Percentiles rank a stretch among this genome's conserved stretches.
These are phyloP conservation scores for Abscondita cerata DNA, from an alignment of 2,888 invertebrate species.

Conservation along the genomic window DNA sequence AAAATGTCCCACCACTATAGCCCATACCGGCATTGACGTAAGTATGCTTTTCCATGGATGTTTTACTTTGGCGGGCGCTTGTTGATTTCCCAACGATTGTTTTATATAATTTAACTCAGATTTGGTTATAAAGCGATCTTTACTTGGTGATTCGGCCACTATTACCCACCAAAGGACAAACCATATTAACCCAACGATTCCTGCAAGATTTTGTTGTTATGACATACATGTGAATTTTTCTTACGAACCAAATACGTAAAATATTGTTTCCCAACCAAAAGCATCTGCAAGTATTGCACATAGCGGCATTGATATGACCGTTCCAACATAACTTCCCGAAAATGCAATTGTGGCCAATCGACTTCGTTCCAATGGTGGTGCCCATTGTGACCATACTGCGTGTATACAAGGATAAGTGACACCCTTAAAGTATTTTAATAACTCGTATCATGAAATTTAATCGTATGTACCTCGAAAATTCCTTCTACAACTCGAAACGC, in stretches of 20 bases:
- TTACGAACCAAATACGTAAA: conserved; percentile 61
- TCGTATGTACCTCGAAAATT: background rate
- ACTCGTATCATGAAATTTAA: background rate
- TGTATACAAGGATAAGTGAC: conserved; percentile 83
- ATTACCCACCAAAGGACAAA: conserved; percentile 73
- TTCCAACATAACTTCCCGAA: conserved; percentile 86
- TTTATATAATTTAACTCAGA: conserved; percentile 78
- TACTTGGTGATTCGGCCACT: conserved; percentile 76
- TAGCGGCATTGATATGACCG: conserved; percentile 81
- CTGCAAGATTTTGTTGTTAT: conserved; percentile 59
- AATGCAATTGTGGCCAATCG: conserved; percentile 82
- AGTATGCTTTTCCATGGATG: conserved; percentile 83
- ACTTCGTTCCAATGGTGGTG: conserved; percentile 79
- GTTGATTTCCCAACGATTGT: conserved; percentile 63
- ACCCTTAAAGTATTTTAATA: conserved; percentile 53
- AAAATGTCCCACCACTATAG: conserved; percentile 83
- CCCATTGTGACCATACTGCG: conserved; percentile 85
- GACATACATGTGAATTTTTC: no score
- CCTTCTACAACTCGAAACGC: conserved; percentile 63
- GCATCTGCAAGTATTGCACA: conserved; percentile 76
- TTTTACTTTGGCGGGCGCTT: conserved; percentile 60
- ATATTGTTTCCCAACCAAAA: conserved; percentile 82
- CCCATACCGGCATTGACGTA: conserved; percentile 81
- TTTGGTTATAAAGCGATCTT: conserved; percentile 74
- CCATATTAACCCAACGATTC: conserved; percentile 74